These are phyloP conservation scores for Pycnonotus jocosus DNA, from an alignment of 2,113 vertebrate genomes.

Conservation along the genomic window DNA sequence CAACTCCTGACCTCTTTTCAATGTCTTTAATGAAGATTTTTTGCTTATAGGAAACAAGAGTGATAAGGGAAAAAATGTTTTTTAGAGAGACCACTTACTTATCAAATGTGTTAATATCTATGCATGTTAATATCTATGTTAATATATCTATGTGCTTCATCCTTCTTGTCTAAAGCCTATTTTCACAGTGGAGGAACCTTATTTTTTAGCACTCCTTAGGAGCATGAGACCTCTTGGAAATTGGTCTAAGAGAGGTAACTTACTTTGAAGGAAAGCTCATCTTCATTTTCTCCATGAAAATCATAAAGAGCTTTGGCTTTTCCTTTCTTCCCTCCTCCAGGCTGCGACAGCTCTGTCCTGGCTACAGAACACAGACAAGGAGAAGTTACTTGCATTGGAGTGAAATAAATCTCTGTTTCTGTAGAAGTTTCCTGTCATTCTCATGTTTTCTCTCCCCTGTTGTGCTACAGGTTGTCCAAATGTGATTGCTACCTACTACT, in stretches of 20 bases:
- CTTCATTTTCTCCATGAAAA: constrained; percentile 81
- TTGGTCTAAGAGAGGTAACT: neutral
- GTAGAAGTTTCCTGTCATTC: neutral
- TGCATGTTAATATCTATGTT: neutral
- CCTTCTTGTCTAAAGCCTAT: neutral
- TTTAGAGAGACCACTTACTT: neutral
- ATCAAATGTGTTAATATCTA: neutral
- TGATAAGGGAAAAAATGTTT: neutral
- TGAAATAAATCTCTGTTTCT: neutral
- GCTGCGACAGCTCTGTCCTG: constrained; percentile 23
- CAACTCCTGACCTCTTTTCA: neutral
- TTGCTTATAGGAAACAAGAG: neutral
- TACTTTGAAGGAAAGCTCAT: constrained; percentile 91
- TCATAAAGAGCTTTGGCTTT: constrained; percentile 83
- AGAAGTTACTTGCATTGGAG: neutral
- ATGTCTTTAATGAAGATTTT: neutral
- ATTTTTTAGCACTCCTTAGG: neutral
- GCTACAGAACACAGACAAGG: constrained; percentile 43
- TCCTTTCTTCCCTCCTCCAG: constrained; percentile 23
- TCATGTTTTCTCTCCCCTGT: neutral
- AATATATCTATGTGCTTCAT: neutral
- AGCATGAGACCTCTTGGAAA: neutral
- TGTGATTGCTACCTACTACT: neutral
- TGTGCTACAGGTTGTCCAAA: neutral
- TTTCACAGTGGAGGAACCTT: neutral